Base-by-base conservation (phyloP, 2,888 invertebrate genomes). In the Anagyrus pseudococci region DNA sequence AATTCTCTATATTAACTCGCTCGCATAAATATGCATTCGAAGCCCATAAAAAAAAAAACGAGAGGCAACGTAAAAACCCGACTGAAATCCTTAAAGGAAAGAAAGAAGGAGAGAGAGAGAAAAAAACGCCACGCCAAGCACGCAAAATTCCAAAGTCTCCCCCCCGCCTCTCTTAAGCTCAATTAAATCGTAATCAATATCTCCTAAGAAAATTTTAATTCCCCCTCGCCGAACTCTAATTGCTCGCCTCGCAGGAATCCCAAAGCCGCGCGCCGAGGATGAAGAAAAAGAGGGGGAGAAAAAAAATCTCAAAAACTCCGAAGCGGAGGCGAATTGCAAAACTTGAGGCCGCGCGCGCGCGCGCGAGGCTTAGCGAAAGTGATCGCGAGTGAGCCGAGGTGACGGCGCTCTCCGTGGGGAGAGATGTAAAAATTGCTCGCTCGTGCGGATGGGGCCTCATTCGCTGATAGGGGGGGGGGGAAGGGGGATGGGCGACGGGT, bases 321-420 rank as follows among this genome's bases (percentile, higher is more conserved):
- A 58, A 37, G 15, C 19, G 8, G n/a, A 2, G 26, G 53, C 22
- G 8, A 41, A 48, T 33, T 43, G 49, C 48, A 55, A 49, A 60
- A 53, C 33, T 37, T 37, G n/a, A 17, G 17, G 0, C 37, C 17
- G 19, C 10, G 26, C 15, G 8, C 41, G 17, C 10, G 48, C 20
- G 4, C 40, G 33, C 15, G 10, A 7, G 17, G 23, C 19, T 17
- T 13, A 50, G 58, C 58, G 58, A 58, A 59, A 59, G 58, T 59
- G 25, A 53, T 55, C 54, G 22, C 22, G 25, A 17, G 44, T 10
- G 22, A 20, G 10, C 15, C 23, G 40, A 58, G 56, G 44, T 40
- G 56, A 56, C 22, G 57, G 37, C 47, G 20, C 10, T 15, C 13
- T 13, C 4, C 13, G 17, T 22, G 33, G 20, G 49, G 22, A 25